Evolutionary conservation across 92 coral and sea anemone genomes (phyloP).

Genomic region (Paramuricea clavata): DNA sequence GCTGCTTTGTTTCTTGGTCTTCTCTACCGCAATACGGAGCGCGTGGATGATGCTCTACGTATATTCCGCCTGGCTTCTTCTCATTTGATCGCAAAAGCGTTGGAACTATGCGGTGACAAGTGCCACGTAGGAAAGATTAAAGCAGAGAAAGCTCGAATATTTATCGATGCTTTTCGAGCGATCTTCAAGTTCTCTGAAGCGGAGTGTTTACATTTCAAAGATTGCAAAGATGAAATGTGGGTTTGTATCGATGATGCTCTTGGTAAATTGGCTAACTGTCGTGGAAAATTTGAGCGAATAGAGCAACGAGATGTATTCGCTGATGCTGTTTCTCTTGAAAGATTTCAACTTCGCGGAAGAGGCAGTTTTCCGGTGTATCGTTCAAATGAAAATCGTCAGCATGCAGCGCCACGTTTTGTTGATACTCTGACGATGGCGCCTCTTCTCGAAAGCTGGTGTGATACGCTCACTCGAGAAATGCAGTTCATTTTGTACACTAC

Average conservation of each 20-base stretch:
- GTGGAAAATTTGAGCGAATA: conserved; percentile 9
- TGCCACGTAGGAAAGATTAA: conserved; percentile 14
- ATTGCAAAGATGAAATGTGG: conserved; percentile 24
- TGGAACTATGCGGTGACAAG: conserved; percentile 1
- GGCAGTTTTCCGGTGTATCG: background rate
- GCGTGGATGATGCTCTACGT: conserved; percentile 39
- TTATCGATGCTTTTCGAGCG: conserved; percentile 7
- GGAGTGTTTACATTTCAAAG: background rate
- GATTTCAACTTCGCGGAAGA: background rate
- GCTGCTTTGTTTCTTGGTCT: conserved; percentile 17
- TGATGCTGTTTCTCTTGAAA: background rate
- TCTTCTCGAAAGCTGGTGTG: too few species aligned
- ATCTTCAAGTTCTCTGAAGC: too few species aligned
- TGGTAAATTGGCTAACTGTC: conserved; percentile 2
- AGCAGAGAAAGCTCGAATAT: background rate
- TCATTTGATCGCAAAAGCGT: conserved; percentile 18
- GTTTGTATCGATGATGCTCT: background rate
- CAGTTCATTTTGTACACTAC: conserved; percentile 14
- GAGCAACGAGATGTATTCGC: conserved; percentile 15
- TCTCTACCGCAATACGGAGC: too few species aligned
- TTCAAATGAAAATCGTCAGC: background rate
- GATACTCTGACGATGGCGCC: conserved; percentile 3
- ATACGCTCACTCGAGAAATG: conserved; percentile 1
- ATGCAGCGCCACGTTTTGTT: background rate
- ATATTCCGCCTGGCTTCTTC: background rate